Evolutionary conservation across 2,797 vertebrate genomes (phyloP).

Genomic region (Oreochromis mossambicus): DNA sequence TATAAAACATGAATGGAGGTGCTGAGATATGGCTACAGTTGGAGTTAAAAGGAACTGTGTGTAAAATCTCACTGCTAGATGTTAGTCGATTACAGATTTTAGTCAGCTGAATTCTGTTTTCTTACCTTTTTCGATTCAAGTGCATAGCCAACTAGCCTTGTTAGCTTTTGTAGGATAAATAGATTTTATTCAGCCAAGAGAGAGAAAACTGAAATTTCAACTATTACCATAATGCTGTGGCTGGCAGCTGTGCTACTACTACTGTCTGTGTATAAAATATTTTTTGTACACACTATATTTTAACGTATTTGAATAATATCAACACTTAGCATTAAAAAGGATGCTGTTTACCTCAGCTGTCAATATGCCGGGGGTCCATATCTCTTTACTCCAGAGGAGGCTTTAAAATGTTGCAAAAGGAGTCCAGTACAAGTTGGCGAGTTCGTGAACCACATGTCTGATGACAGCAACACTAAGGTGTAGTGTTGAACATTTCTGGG

Average conservation of each 20-base stretch:
- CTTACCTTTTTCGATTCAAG: background rate
- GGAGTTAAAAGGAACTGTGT: background rate
- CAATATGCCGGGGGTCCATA: fast-evolving
- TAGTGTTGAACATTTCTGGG: background rate
- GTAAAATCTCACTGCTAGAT: background rate
- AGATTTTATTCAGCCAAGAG: background rate
- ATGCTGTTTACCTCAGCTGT: background rate
- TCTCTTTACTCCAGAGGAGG: fast-evolving
- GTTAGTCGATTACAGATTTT: background rate
- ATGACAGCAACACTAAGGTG: background rate
- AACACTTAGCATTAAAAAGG: background rate
- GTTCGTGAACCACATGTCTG: background rate
- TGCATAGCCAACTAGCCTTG: background rate
- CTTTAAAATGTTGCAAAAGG: background rate
- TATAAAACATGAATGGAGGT: background rate
- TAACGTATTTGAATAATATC: background rate
- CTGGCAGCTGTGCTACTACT: background rate
- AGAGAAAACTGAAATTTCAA: background rate
- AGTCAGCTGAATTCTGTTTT: background rate
- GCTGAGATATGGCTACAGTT: background rate
- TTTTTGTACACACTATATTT: background rate
- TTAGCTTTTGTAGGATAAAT: background rate
- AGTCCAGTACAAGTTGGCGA: background rate
- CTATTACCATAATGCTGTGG: fast-evolving
- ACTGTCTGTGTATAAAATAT: background rate